Evolutionary conservation across 2,113 vertebrate genomes (phyloP).

Genomic region (Hydropotes inermis): DNA sequence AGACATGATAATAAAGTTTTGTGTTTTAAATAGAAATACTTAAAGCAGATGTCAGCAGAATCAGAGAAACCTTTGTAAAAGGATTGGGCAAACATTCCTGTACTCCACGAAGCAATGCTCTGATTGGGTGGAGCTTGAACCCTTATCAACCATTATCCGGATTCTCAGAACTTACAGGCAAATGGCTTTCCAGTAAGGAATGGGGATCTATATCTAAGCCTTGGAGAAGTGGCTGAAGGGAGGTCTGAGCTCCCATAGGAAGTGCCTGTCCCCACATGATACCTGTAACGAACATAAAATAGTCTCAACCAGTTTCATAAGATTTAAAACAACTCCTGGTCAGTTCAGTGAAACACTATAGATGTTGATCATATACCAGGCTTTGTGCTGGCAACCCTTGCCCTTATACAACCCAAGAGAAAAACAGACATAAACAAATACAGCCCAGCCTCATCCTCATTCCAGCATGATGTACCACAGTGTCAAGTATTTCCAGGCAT

Average conservation of each 20-base stretch:
- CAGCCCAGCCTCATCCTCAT: not conserved
- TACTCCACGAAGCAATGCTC: not conserved
- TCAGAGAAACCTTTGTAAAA: not conserved
- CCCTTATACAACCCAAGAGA: not conserved
- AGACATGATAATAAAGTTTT: not conserved
- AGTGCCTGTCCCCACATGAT: not conserved
- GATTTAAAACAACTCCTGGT: not conserved
- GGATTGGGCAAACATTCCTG: not conserved
- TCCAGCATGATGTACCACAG: not conserved
- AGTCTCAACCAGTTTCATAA: not conserved
- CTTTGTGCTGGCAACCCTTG: not conserved
- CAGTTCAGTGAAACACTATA: not conserved
- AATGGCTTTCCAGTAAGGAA: not conserved
- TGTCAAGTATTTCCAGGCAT: not conserved
- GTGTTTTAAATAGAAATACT: not conserved
- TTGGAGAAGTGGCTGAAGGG: not conserved
- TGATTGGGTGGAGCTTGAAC: not conserved
- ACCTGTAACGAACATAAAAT: not conserved
- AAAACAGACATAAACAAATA: not conserved
- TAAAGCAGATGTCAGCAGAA: not conserved
- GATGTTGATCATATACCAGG: not conserved
- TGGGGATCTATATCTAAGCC: not conserved
- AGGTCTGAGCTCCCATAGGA: not conserved
- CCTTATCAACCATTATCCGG: not conserved
- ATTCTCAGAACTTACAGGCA: not conserved